Evolutionary conservation across 2,797 vertebrate species (phyloP).

Genomic region (Ctenochaetus hawaiiensis): DNA sequence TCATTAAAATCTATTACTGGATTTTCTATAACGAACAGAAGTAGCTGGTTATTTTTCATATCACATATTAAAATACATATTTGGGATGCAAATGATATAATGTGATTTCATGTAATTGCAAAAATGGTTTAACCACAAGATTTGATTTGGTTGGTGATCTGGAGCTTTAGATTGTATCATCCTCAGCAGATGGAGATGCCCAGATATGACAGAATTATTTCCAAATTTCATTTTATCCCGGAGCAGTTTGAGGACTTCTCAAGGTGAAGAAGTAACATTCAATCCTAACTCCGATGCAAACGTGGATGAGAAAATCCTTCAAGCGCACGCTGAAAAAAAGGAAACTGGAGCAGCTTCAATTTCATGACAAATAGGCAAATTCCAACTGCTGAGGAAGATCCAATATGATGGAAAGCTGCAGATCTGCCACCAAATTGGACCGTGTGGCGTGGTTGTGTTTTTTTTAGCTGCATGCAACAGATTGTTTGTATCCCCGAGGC

Average conservation of each 20-base stretch:
- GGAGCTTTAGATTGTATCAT: not conserved
- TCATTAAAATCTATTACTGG: not conserved
- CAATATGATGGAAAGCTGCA: not conserved
- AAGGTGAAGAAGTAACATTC: not conserved
- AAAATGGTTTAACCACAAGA: constrained; percentile 4
- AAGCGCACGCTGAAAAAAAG: not conserved
- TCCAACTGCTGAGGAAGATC: constrained; percentile 9
- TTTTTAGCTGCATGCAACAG: constrained; percentile 11
- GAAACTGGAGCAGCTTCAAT: not conserved
- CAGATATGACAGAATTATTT: not conserved
- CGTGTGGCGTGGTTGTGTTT: not conserved
- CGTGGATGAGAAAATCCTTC: not conserved
- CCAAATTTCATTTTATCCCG: not conserved
- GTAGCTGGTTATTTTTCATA: not conserved
- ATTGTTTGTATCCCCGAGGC: constrained; percentile 4
- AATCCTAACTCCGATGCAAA: not conserved
- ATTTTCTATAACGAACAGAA: not conserved
- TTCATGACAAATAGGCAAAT: not conserved
- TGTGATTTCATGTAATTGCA: not conserved
- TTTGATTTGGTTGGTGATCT: not conserved
- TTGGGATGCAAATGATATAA: not conserved
- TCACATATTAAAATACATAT: not conserved
- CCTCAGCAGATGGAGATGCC: not conserved
- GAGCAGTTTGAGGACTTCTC: not conserved
- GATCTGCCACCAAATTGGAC: not conserved